Base-by-base conservation (phyloP, 2,797 vertebrate genomes). In the Bovichtus variegatus region DNA sequence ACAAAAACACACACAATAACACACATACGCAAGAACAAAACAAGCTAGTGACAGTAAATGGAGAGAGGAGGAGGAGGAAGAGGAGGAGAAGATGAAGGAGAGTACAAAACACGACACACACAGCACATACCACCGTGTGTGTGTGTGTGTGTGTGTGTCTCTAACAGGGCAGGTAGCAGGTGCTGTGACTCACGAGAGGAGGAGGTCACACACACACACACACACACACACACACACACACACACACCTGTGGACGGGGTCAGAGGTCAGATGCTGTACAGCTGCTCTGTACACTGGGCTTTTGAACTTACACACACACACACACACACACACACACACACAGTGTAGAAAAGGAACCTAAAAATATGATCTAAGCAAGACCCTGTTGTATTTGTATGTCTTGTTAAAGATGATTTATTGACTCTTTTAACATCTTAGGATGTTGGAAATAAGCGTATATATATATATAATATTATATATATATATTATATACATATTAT, bases 261-360 rank as follows among this genome's bases (percentile, higher is more conserved):
- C 87, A 80, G 13, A 82, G 85, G 89, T 89, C 75, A 84, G 47
- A 50, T 78, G 81, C 64, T 82, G 67, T 84, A 80, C 87, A 91
- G 87, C 81, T 86, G 88, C 82, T 89, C 71, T 62, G 40, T 53
- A 77, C 44, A 29, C 27, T 8, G 8, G 64, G 57, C 67, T 43
- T 41, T 74, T 86, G 75, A 84, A 81, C 81, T 75, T 46, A 9
- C 27, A 70, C n/a, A 76, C 59, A 70, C 62, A 54, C 63, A 65
- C 47, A 55, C 54, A 46, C 51, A 55, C 31, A 67, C 21, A 68
- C 29, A 25, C 53, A 81, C 65, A 71, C 47, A 63, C 71, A 63
- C 23, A 47, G 19, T 70, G n/a, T n/a, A n/a, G n/a, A n/a, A n/a
- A n/a, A n/a, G n/a, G n/a, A n/a, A n/a, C n/a, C n/a, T n/a, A n/a